phyloP scores from a whole-genome alignment of 30 jellyfish, hydroid and myxozoan species.

The Aurelia aurita region DNA sequence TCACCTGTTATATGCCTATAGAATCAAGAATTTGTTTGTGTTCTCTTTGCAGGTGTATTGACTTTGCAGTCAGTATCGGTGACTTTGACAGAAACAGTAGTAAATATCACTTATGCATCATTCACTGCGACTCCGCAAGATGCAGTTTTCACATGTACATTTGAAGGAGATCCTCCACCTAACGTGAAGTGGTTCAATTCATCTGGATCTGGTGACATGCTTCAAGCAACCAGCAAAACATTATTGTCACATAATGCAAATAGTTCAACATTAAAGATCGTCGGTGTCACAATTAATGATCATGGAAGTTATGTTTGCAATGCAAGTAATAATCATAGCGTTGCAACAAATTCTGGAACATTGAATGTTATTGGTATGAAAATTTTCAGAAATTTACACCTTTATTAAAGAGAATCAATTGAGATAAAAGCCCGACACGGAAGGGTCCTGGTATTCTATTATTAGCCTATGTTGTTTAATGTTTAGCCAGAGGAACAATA shows the following conservation, averaged over 20 bases:
- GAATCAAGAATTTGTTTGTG: too few species aligned
- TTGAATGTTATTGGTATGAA: conserved; percentile 32
- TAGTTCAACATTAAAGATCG: neutral
- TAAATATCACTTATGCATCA: neutral
- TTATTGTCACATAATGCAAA: neutral
- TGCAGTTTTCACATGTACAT: conserved; percentile 5
- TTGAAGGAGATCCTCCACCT: conserved; percentile 1
- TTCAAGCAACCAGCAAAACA: neutral
- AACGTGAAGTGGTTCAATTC: conserved; percentile 2
- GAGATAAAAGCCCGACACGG: too few species aligned
- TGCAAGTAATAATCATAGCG: conserved; percentile 37
- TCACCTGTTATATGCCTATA: too few species aligned
- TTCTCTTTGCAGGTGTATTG: too few species aligned
- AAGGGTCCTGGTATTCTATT: too few species aligned
- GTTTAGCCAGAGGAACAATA: too few species aligned
- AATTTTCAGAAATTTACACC: too few species aligned
- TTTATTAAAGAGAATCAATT: too few species aligned
- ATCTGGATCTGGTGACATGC: neutral
- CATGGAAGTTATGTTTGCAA: conserved; percentile 43
- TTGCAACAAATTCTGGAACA: conserved; percentile 3
- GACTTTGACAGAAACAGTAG: neutral
- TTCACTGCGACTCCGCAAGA: neutral
- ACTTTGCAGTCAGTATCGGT: neutral
- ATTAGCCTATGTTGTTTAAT: too few species aligned
- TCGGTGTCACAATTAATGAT: conserved; percentile 32